Base-by-base conservation (phyloP, 2,888 invertebrate genomes). In the Cheilosia grossa region DNA sequence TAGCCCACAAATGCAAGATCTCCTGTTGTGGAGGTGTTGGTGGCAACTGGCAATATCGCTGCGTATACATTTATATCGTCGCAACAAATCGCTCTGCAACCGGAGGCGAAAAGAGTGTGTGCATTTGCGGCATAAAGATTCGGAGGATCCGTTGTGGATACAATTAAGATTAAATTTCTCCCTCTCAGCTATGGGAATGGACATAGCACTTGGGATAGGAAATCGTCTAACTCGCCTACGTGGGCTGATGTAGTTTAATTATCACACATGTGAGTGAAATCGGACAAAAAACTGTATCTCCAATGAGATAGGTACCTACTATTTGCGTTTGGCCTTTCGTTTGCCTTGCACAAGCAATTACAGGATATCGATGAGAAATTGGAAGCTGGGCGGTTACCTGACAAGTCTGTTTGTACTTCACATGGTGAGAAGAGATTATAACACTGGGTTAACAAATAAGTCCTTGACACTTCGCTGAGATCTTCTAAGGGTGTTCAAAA, bases 141-240 rank as follows among this genome's bases (percentile, higher is more conserved):
- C 70, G 44, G 77, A 77, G 85, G 77, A 81, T 85, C 73, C 61
- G 63, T 61, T 69, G 81, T 77, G 86, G 86, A 77, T 81, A 86
- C 86, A 86, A 86, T 86, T 86, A 86, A 86, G 86, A 86, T 86
- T 86, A 86, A 86, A 86, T 81, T 86, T 86, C 86, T 81, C 85
- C 51, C 9, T 0, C 70, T 47, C 73, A 44, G 54, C 75, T 61
- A 72, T 81, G 85, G 67, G 85, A 77, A 81, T 79, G 61, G 72
- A 64, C 75, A 13, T 37, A 13, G 37, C 13, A 9, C 37, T 4
- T 37, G 56, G 42, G 63, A 69, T 70, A 73, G 81, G 81, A 81
- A 81, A 86, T 81, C 66, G 67, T 73, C 69, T 53, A 49, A 64
- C 47, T 82, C 86, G 86, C 86, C 81, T 86, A 86, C 86, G 82